Conservation (phyloP, 2,888 invertebrate genomes). For the Laothoe populi region DNA sequence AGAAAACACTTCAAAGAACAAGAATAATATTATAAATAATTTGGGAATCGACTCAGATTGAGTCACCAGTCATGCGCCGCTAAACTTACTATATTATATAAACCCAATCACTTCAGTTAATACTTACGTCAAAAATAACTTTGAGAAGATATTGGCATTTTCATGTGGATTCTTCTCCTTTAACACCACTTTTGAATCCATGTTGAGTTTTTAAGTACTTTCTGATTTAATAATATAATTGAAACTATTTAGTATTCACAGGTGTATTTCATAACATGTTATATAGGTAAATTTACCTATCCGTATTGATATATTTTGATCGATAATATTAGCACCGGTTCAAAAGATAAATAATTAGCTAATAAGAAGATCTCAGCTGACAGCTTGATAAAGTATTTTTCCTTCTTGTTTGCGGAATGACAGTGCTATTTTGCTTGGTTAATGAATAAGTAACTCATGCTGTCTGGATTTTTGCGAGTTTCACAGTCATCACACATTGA, state of each 20-base stretch:
- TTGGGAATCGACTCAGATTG: too few relatives aligned
- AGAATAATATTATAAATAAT: too few relatives aligned
- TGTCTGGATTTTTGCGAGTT: slow-evolving; percentile 32
- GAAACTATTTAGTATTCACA: background rate
- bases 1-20: too few relatives aligned
- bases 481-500: slow-evolving; percentile 36
- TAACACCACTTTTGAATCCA: slow-evolving; percentile 87
- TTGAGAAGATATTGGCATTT: slow-evolving; percentile 84
- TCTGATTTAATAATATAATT: background rate
- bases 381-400: background rate
- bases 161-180: slow-evolving; percentile 86
- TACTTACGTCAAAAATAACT: slow-evolving; percentile 87
- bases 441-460: slow-evolving; percentile 40
- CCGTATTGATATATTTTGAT: background rate
- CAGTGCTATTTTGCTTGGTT: slow-evolving; percentile 40
- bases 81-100: too few relatives aligned
- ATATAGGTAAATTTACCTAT: background rate
- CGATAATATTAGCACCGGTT: background rate
- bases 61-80: too few relatives aligned
- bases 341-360: background rate
- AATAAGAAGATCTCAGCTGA: background rate
- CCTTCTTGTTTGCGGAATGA: slow-evolving; percentile 1
- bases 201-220: slow-evolving; percentile 44
- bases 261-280: background rate
- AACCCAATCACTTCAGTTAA: too few relatives aligned